Conservation (phyloP, 2,888 invertebrate species). For the Emmelina monodactyla region DNA sequence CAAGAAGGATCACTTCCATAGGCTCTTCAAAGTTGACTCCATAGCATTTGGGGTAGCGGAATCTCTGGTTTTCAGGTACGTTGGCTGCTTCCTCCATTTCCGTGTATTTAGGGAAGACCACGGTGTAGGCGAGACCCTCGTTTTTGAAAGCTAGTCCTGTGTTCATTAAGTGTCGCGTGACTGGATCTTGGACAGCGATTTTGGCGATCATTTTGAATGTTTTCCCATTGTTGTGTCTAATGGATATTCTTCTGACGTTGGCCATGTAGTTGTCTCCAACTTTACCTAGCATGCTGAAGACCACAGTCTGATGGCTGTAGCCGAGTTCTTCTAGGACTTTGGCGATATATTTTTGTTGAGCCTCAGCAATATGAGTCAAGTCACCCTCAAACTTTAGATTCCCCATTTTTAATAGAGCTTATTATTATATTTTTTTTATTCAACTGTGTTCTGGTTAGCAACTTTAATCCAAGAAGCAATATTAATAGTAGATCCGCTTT, state of each 20-base stretch:
- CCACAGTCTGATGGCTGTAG: conserved; percentile 20
- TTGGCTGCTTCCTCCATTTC: conserved; percentile 19
- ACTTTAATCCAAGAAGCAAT: too few relatives aligned
- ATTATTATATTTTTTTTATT: neutral
- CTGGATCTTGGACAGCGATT: conserved; percentile 20
- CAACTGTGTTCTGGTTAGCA: neutral
- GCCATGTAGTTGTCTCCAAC: conserved; percentile 27
- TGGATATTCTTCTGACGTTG: conserved; percentile 20
- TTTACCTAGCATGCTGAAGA: conserved; percentile 21
- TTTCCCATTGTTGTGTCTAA: conserved; percentile 19
- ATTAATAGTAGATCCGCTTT: too few relatives aligned
- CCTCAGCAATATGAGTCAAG: conserved; percentile 17
- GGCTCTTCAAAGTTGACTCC: conserved; percentile 20
- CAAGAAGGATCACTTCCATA: conserved; percentile 27
- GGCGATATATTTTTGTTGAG: conserved; percentile 24
- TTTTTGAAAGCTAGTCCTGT: conserved; percentile 20
- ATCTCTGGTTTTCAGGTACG: conserved; percentile 20
- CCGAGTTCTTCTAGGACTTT: conserved; percentile 23
- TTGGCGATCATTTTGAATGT: conserved; percentile 24
- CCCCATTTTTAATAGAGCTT: conserved; percentile 10
- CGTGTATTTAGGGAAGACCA: conserved; percentile 23
- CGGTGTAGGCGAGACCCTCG: conserved; percentile 24
- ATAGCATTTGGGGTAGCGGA: conserved; percentile 24
- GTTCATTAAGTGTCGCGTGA: conserved; percentile 12
- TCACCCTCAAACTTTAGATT: conserved; percentile 22